Evolutionary conservation across 2,888 invertebrate species (phyloP), one percentile per base, ranked within the genome.

Genomic region (Drosophila mulleri): DNA sequence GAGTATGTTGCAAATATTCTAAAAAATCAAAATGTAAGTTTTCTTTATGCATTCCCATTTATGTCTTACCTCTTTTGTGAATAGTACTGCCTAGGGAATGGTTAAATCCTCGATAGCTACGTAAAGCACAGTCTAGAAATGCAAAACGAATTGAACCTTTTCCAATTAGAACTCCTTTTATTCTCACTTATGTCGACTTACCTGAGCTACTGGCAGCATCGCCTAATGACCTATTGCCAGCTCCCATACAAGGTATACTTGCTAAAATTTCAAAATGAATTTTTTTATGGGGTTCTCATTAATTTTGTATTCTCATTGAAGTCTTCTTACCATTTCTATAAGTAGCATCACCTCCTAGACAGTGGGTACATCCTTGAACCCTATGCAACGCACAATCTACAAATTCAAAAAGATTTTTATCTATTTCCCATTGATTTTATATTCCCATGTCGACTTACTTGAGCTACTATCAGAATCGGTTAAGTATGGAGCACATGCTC

Each of bases 401-500:
- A 32, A 32, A 11, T 32, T 11, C 32, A 11, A 9, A 32, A 32
- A 3, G 32, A 11, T 32, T 11, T 11, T 32, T 3, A 32, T 32
- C 32, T 32, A 11, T 11, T 32, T 32, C 3, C 3, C 3, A 32
- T 32, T 11, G 32, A 3, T 11, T 32, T 32, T 32, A 32, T 32
- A 32, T 11, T 32, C 11, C 11, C 32, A 8, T 41, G 8, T 41
- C 41, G 8, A 41, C 41, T 41, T 41, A 41, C 41, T 6, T 16
- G 6, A 16, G 16, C 14, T 39, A 14, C 14, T 39, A 7, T 39
- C 37, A 16, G 16, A 16, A 16, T 39, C 16, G 16, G 6, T 2
- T 39, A 39, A 6, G 2, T 6, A 39, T 16, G 0, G 2, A 2
- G 0, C 0, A 39, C 7, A 2, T 7, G 6, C 37, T 1, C 7